phyloP scores from a whole-genome alignment of 2,888 invertebrate genomes.

The Ametastegia equiseti region DNA sequence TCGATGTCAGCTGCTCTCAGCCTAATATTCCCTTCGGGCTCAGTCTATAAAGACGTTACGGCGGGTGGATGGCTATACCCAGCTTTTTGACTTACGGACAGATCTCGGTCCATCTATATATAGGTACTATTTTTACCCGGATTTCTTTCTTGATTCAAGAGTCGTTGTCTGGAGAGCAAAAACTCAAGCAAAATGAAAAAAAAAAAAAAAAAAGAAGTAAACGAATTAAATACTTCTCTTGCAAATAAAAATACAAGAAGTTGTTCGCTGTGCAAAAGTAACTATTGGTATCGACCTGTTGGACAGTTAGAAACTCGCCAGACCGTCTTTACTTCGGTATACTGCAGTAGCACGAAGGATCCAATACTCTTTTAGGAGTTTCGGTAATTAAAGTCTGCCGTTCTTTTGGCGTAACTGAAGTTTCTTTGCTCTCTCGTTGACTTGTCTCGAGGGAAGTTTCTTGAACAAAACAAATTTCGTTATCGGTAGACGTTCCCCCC shows the following conservation, averaged over 20 bases:
- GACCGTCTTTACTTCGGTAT: slow-evolving; percentile 22
- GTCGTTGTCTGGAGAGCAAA: not conserved
- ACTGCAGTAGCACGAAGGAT: not conserved
- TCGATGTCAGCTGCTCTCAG: slow-evolving; percentile 46
- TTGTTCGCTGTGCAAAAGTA: not conserved
- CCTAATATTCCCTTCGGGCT: slow-evolving; percentile 47
- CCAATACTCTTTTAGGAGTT: slow-evolving; percentile 28
- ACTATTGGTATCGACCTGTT: slow-evolving; percentile 40
- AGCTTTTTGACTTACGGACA: slow-evolving; percentile 35
- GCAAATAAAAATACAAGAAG: slow-evolving; percentile 15
- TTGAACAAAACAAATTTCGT: slow-evolving; percentile 37
- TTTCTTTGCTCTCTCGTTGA: slow-evolving; percentile 19
- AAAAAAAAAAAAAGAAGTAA: not conserved
- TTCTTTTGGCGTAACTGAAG: slow-evolving; percentile 23
- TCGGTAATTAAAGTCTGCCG: slow-evolving; percentile 42
- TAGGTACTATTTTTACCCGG: slow-evolving; percentile 29
- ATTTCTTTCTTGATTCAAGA: not conserved
- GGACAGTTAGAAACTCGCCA: slow-evolving; percentile 40
- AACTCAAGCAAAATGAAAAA: not conserved
- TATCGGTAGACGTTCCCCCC: slow-evolving; percentile 35
- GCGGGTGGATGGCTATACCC: slow-evolving; percentile 31
- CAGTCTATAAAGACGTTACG: slow-evolving; percentile 45
- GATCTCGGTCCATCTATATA: slow-evolving; percentile 41
- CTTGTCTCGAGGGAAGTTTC: slow-evolving; percentile 7
- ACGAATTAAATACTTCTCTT: slow-evolving; percentile 12